Conservation (phyloP, 2,113 vertebrate genomes). For the Tachuris rubrigastra region DNA sequence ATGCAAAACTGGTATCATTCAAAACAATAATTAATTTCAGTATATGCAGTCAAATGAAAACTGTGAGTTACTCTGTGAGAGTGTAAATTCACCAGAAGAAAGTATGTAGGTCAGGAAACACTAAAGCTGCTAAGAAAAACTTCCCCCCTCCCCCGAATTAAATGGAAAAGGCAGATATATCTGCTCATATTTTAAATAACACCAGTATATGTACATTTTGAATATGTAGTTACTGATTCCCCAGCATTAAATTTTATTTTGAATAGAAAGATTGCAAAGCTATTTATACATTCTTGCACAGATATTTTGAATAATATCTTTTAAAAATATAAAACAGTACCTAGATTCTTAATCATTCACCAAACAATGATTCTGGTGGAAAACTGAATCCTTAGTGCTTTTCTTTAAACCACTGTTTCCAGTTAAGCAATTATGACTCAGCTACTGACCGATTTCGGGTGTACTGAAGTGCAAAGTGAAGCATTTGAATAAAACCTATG, state of each 20-base stretch:
- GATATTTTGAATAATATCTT: neutral
- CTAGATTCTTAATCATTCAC: neutral
- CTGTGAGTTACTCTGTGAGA: neutral
- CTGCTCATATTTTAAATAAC: neutral
- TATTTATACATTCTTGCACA: neutral
- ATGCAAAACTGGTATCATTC: neutral
- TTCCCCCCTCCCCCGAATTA: rapidly evolving
- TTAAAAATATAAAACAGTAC: neutral
- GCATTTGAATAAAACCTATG: neutral
- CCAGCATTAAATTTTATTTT: neutral
- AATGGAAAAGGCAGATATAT: neutral
- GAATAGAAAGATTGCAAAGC: neutral
- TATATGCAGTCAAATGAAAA: neutral
- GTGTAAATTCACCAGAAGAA: neutral
- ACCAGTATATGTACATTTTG: neutral
- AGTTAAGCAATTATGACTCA: neutral
- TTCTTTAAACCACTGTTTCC: neutral
- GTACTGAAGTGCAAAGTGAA: neutral
- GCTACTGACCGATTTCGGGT: neutral
- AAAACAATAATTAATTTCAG: neutral
- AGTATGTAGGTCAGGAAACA: neutral
- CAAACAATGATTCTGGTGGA: neutral
- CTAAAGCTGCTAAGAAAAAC: neutral
- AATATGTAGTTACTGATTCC: neutral
- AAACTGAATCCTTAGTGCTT: neutral